These are phyloP conservation scores for Natrix natrix DNA, from an alignment of 2,797 vertebrate species.

Conservation along the genomic window DNA sequence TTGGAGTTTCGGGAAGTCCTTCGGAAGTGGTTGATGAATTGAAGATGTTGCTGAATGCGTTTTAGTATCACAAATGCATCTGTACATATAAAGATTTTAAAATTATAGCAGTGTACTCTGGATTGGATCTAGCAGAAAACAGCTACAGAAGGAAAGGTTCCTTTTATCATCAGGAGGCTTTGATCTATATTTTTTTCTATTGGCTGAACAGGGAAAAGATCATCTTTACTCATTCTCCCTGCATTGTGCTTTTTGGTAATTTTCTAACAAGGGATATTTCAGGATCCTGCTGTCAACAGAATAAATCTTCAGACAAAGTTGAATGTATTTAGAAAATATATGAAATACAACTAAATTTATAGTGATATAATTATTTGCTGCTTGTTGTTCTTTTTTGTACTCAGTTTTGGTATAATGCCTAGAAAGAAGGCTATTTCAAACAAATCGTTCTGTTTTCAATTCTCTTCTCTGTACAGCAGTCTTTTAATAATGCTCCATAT, in stretches of 20 bases:
- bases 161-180: not conserved
- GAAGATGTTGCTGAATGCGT: slow-evolving; percentile 19
- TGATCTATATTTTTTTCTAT: not conserved
- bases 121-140: not conserved
- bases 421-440: slow-evolving; percentile 49
- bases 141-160: not conserved
- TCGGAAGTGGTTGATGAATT: slow-evolving; percentile 34
- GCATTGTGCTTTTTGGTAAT: not conserved
- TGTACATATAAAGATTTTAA: slow-evolving; percentile 28
- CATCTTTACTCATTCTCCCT: not conserved
- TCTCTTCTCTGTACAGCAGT: slow-evolving; percentile 50
- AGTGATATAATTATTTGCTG: slow-evolving; percentile 40
- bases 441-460: slow-evolving; percentile 47
- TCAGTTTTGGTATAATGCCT: slow-evolving; percentile 52
- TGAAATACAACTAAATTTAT: slow-evolving; percentile 11
- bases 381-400: slow-evolving; percentile 59
- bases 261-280: not conserved
- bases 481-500: slow-evolving; percentile 60
- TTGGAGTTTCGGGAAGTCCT: slow-evolving; percentile 38
- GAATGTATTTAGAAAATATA: slow-evolving; percentile 49
- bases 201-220: not conserved
- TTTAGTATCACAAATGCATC: slow-evolving; percentile 8
- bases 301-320: not conserved
- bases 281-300: not conserved
- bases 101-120: slow-evolving; percentile 37